phyloP scores from a whole-genome alignment of 2,888 invertebrate species.

The Drosophila longiperda region DNA sequence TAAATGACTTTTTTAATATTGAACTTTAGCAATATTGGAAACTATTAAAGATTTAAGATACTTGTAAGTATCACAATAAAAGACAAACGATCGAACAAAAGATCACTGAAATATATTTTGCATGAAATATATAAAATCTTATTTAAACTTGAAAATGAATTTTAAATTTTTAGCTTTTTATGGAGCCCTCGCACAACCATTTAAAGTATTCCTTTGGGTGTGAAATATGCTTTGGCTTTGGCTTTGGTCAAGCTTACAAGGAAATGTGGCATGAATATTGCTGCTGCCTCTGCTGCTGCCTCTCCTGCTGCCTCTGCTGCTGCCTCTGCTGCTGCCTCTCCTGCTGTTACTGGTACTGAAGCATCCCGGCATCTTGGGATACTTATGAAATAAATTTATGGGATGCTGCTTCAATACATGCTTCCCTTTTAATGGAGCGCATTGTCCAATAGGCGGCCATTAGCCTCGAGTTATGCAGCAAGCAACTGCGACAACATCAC shows the following conservation, averaged over 20 bases:
- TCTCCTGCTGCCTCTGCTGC: too few species aligned
- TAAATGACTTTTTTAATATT: neutral
- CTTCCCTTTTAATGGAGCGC: slow-evolving; percentile 38
- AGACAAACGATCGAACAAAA: too few species aligned
- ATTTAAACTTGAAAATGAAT: neutral
- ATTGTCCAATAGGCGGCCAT: slow-evolving; percentile 60
- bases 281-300: too few species aligned
- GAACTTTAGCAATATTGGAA: neutral
- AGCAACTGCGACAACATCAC: slow-evolving; percentile 14
- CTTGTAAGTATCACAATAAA: neutral
- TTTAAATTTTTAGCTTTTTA: neutral
- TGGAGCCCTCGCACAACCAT: slow-evolving; percentile 7
- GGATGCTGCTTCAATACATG: slow-evolving; percentile 32
- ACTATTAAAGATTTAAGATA: neutral
- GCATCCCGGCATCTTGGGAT: slow-evolving; percentile 30
- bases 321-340: neutral
- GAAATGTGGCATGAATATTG: slow-evolving; percentile 19
- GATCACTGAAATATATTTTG: neutral
- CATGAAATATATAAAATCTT: neutral
- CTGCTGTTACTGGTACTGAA: slow-evolving; percentile 3
- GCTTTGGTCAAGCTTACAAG: slow-evolving; percentile 30
- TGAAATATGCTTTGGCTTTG: slow-evolving; percentile 18
- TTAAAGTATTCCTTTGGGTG: neutral
- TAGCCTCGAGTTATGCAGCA: slow-evolving; percentile 73
- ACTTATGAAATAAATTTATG: slow-evolving; percentile 66